Conservation (phyloP, 2,797 vertebrate species). For the Chaetodon trifasciatus region DNA sequence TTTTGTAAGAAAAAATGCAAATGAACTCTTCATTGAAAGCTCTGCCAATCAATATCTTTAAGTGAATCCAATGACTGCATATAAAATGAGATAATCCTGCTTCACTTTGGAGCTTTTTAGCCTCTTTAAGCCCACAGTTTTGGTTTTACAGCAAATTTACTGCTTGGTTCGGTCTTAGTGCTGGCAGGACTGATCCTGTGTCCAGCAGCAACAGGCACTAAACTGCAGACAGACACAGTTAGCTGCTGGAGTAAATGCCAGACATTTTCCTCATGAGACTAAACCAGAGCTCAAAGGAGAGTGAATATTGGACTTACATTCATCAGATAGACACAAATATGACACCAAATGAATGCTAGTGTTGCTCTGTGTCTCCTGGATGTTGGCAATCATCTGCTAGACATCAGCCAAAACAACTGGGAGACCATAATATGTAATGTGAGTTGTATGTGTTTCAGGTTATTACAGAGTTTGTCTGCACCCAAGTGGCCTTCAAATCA, state of each 20-base stretch:
- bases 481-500: too few relatives aligned
- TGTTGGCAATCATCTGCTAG: too few relatives aligned
- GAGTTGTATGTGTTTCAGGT: too few relatives aligned
- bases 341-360: background rate
- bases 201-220: background rate
- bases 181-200: background rate
- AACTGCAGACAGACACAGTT: background rate
- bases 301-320: background rate
- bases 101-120: background rate
- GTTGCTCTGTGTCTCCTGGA: background rate
- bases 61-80: background rate
- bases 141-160: background rate
- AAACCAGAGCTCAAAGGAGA: background rate
- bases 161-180: background rate
- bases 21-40: background rate
- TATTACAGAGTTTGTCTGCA: too few relatives aligned
- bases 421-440: too few relatives aligned
- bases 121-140: background rate
- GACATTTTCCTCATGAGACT: background rate
- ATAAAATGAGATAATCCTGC: background rate
- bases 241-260: background rate
- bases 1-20: background rate
- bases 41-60: slow-evolving; percentile 4
- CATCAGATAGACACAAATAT: background rate
- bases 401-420: too few relatives aligned